A percentile compares a stretch with the other conserved stretches of the same genome.
Evolutionary conservation across 1,140 invertebrate genomes (phyloP).

Genomic region (Nomia melanderi): DNA sequence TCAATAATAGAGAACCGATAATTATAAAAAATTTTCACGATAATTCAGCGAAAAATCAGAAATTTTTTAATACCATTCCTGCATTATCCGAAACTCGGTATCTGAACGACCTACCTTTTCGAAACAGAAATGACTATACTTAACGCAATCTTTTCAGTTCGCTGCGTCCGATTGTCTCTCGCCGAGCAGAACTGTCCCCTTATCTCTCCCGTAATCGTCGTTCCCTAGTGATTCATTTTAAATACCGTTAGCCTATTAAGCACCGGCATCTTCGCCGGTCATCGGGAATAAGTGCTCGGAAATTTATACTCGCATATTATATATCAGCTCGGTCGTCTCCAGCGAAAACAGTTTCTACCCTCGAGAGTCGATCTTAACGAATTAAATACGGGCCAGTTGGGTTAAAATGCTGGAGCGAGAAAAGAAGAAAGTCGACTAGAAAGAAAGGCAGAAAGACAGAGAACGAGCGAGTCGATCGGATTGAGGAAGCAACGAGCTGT

Average conservation of each 20-base stretch:
- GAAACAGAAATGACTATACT: too few species aligned
- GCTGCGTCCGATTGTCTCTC: too few species aligned
- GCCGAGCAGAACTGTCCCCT: neutral
- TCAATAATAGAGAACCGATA: too few species aligned
- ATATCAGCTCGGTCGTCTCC: neutral
- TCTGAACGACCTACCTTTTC: too few species aligned
- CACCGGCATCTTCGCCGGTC: neutral
- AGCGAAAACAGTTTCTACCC: neutral
- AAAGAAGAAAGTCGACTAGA: neutral
- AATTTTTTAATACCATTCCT: too few species aligned
- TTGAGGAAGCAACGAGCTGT: slow-evolving; percentile 26
- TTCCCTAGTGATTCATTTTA: neutral
- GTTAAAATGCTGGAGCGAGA: neutral
- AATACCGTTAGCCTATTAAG: slow-evolving; percentile 11
- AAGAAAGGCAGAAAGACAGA: neutral
- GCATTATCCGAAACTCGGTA: too few species aligned
- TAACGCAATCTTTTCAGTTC: too few species aligned
- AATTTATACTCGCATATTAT: neutral
- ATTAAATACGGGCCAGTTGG: neutral
- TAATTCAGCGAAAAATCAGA: too few species aligned
- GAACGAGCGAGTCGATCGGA: neutral
- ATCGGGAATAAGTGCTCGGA: neutral
- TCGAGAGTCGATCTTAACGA: neutral
- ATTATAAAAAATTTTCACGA: too few species aligned
- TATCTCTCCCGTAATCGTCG: neutral